Conservation (phyloP, 2,888 invertebrate genomes). For the Eupeodes luniger region DNA sequence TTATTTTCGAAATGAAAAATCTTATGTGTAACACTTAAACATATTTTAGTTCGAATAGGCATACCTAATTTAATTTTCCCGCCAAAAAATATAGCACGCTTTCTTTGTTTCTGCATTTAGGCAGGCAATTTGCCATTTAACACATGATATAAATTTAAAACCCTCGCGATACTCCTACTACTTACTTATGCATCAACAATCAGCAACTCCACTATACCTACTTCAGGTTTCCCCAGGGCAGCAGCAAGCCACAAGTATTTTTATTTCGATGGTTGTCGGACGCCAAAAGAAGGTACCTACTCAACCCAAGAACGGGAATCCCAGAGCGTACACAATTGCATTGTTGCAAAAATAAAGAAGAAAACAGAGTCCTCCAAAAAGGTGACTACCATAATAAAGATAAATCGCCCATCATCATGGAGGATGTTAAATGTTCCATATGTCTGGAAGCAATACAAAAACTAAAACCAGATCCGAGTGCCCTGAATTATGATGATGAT, state of each 20-base stretch:
- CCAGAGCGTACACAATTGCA: slow-evolving; percentile 11
- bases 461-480: slow-evolving; percentile 50
- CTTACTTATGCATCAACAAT: slow-evolving; percentile 20
- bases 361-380: slow-evolving; percentile 28
- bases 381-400: slow-evolving; percentile 59
- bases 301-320: slow-evolving; percentile 32
- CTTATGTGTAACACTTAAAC: background rate
- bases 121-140: slow-evolving; percentile 49
- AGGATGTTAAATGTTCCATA: slow-evolving; percentile 34
- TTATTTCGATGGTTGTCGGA: background rate
- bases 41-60: background rate
- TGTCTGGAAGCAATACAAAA: slow-evolving; percentile 40
- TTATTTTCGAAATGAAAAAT: background rate
- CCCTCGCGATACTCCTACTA: slow-evolving; percentile 49
- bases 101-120: slow-evolving; percentile 13
- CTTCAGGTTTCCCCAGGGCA: background rate
- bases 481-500: slow-evolving; percentile 59
- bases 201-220: background rate
- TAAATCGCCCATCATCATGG: slow-evolving; percentile 60
- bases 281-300: background rate
- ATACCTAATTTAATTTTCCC: slow-evolving; percentile 23
- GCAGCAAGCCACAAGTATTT: background rate
- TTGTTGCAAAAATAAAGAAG: background rate
- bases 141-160: slow-evolving; percentile 37
- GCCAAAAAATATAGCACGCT: slow-evolving; percentile 43